Base-by-base conservation (phyloP, 2,888 invertebrate genomes). In the Agrotis ipsilon region DNA sequence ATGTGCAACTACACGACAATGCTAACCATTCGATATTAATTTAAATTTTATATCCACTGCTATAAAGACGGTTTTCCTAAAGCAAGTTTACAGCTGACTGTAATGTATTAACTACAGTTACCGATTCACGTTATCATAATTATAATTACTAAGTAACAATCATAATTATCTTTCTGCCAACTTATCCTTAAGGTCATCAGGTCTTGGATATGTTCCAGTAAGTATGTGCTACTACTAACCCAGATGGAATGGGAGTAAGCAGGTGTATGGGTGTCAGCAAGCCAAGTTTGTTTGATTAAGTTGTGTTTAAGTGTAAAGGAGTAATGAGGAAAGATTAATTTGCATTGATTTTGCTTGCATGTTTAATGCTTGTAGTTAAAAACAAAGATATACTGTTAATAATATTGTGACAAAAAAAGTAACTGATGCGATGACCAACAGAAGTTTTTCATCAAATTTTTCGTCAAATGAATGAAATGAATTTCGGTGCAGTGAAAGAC, bases 161-260 rank as follows among this genome's bases (percentile, higher is more conserved):
- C 46, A 9, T 64, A 45, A 51, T 67, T 75, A 72, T 72, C 27
- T 77, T 55, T 54, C 43, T 78, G 18, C 55, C 4, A 16, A 7
- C 58, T 68, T 71, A 84, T 84, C 80, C 72, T 61, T 69, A 66
- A 82, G 77, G 77, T 60, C 80, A 84, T 77, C 72, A 43, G 32
- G 66, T 59, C 57, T 54, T 70, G 65, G 65, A 58, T 57, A 27
- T 60, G 58, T 73, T 72, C 72, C 69, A 75, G 62, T 81, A 68
- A 72, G 43, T 76, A 62, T n/a, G 21, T 68, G 66, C 57, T 39
- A 45, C 62, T 58, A 54, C 58, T 75, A 59, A 57, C 85, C 80
- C 64, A 73, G 57, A 75, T 74, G 58, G n/a, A 67, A 64, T 32
- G 55, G 19, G 67, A 52, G 46, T 72, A 72, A 75, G 48, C 70